A percentile compares a stretch with the other conserved stretches of the same genome.
phyloP scores from a whole-genome alignment of 2,113 vertebrate species.

The Takifugu flavidus region DNA sequence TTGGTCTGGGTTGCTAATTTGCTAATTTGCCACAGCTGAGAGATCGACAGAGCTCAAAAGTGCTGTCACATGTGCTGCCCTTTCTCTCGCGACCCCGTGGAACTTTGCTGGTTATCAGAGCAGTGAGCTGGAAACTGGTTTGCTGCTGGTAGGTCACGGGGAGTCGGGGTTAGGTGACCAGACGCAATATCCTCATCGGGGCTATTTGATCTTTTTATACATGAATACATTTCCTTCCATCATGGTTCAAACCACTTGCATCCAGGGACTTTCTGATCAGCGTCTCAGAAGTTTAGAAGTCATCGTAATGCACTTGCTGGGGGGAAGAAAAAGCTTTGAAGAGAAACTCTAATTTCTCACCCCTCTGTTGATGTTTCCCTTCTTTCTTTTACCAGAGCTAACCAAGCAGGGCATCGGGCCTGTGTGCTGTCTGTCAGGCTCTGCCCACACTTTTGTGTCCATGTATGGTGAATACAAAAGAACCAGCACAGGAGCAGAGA shows the following conservation, averaged over 20 bases:
- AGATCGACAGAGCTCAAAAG: slow-evolving; percentile 25
- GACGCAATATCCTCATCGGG: slow-evolving; percentile 6
- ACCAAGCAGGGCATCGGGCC: slow-evolving; percentile 18
- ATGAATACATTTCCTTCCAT: slow-evolving; percentile 1
- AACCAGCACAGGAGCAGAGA: not conserved
- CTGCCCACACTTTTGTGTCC: slow-evolving; percentile 28
- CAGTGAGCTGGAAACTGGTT: slow-evolving; percentile 26
- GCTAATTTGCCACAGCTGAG: slow-evolving; percentile 44
- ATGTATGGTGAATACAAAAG: slow-evolving; percentile 48
- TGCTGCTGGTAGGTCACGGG: slow-evolving; percentile 1
- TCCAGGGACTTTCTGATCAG: not conserved
- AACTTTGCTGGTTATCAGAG: slow-evolving; percentile 23
- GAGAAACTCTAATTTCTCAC: not conserved
- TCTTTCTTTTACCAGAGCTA: slow-evolving; percentile 16
- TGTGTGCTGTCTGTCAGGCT: slow-evolving; percentile 18
- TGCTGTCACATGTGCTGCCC: slow-evolving; percentile 34
- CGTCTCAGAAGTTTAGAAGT: no score
- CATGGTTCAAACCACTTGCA: slow-evolving; percentile 13
- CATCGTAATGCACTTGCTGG: no score
- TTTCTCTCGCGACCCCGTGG: slow-evolving; percentile 24
- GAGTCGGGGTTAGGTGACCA: slow-evolving; percentile 25
- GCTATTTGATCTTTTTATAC: slow-evolving; percentile 4
- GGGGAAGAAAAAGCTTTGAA: no score
- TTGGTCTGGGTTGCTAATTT: slow-evolving; percentile 21
- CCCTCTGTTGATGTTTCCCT: not conserved